These are phyloP conservation scores for Pan troglodytes DNA, from an alignment of 2,113 vertebrate species.

Conservation along the genomic window NHGRI_mPanTro3-v2.1_pri NC_072413.2:23691001-23691500, in stretches of 20 bases:
- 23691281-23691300: neutral
- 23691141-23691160: neutral
- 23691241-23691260: neutral
- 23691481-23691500: neutral
- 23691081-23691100: neutral
- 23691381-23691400: neutral
- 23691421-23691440: neutral
- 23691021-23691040: neutral
- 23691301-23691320: neutral
- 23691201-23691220: neutral
- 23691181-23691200: neutral
- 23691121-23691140: neutral
- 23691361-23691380: rapidly evolving
- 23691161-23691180: neutral
- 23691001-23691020: neutral
- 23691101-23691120: neutral
- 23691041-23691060: neutral
- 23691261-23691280: neutral
- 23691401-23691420: neutral
- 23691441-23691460: neutral
- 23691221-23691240: neutral
- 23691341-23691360: neutral
- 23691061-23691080: constrained; percentile 1
- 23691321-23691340: neutral
- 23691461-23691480: neutral